Evolutionary conservation across 1,140 invertebrate species (phyloP).

Genomic region (Arctopsyche grandis): DNA sequence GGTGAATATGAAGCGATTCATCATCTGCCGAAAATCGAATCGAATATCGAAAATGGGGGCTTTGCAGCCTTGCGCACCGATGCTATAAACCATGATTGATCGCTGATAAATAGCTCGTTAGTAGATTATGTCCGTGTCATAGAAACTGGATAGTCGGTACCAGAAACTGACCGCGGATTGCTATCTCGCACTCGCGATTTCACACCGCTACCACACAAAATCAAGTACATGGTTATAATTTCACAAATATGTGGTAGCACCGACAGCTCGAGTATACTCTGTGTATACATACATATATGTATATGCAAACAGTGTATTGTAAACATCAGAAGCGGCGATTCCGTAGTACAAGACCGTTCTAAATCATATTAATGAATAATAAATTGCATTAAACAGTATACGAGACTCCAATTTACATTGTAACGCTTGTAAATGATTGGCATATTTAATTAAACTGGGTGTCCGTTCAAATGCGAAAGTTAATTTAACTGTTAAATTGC

Average conservation of each 20-base stretch:
- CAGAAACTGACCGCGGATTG: conserved; percentile 14
- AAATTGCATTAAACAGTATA: too few relatives aligned
- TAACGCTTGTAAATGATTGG: too few relatives aligned
- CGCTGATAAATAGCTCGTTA: conserved; percentile 39
- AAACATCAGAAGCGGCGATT: too few relatives aligned
- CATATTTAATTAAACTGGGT: too few relatives aligned
- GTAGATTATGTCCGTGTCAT: conserved; percentile 39
- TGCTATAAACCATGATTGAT: conserved; percentile 38
- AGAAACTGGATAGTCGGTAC: conserved; percentile 30
- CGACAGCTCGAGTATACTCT: too few relatives aligned
- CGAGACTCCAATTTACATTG: too few relatives aligned
- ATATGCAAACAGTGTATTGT: too few relatives aligned
- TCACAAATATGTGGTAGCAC: not conserved
- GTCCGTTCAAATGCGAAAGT: too few relatives aligned
- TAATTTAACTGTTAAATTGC: too few relatives aligned
- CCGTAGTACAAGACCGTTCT: not conserved
- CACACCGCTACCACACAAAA: not conserved
- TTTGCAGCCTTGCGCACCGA: not conserved
- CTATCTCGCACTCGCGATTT: not conserved
- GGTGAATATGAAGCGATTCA: not conserved
- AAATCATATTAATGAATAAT: not conserved
- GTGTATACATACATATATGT: too few relatives aligned
- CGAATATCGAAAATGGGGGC: conserved; percentile 27
- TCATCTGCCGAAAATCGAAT: not conserved
- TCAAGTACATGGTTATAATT: not conserved